These are phyloP conservation scores for Arothron firmamentum DNA, from an alignment of 2,113 vertebrate genomes.

Conservation along the genomic window DNA sequence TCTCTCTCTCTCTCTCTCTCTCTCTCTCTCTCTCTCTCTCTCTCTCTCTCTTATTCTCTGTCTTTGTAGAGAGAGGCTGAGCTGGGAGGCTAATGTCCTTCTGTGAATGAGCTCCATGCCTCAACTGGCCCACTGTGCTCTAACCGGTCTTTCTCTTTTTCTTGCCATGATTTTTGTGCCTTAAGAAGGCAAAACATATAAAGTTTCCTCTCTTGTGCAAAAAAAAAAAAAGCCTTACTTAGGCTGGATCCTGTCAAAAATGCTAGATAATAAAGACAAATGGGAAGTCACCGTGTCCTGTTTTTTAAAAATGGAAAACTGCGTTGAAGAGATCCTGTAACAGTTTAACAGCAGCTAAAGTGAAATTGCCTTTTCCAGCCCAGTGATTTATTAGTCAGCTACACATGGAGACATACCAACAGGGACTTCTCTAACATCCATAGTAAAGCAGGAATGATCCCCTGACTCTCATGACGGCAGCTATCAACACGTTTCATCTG, in stretches of 20 bases:
- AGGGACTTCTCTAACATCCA: no score
- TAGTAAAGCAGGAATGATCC: no score
- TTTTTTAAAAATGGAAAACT: slow-evolving; percentile 19
- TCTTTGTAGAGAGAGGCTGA: slow-evolving; percentile 29
- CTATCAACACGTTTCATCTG: no score
- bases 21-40: slow-evolving; percentile 28
- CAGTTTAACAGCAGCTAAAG: slow-evolving; percentile 34
- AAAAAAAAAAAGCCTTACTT: slow-evolving; percentile 39
- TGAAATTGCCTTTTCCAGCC: slow-evolving; percentile 39
- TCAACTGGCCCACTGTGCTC: slow-evolving; percentile 48
- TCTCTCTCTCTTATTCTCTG: slow-evolving; percentile 18
- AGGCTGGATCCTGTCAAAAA: slow-evolving; percentile 21
- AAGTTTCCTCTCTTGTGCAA: slow-evolving; percentile 25
- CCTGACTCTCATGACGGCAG: no score
- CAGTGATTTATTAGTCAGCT: slow-evolving; percentile 18
- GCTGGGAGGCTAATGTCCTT: slow-evolving; percentile 57
- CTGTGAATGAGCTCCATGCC: slow-evolving; percentile 52
- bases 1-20: slow-evolving; percentile 28
- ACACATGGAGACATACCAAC: no score
- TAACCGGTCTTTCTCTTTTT: slow-evolving; percentile 21
- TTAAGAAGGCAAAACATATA: slow-evolving; percentile 32
- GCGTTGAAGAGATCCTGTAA: slow-evolving; percentile 33
- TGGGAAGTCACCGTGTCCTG: slow-evolving; percentile 13
- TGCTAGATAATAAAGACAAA: slow-evolving; percentile 8
- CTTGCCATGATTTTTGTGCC: slow-evolving; percentile 3